A percentile compares a stretch with the other conserved stretches of the same genome.
phyloP scores from a whole-genome alignment of 2,888 invertebrate species.

The Oasisia sp. region DNA sequence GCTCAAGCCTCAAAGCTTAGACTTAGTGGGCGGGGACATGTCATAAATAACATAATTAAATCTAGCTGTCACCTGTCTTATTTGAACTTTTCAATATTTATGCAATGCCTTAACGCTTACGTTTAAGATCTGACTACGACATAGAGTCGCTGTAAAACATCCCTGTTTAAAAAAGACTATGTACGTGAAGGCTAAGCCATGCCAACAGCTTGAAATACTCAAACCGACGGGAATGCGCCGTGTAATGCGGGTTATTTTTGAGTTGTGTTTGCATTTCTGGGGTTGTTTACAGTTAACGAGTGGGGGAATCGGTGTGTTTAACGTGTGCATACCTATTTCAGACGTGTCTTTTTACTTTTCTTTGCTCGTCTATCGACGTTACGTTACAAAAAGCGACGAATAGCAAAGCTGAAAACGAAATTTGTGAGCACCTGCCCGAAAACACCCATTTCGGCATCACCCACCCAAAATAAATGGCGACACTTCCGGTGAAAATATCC shows the following conservation, averaged over 20 bases:
- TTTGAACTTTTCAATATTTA: not conserved
- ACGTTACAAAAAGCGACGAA: not conserved
- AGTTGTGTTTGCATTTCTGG: not conserved
- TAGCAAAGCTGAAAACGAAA: slow-evolving; percentile 17
- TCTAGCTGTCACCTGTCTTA: not conserved
- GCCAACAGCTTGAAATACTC: not conserved
- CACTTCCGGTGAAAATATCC: not conserved
- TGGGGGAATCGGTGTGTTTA: not conserved
- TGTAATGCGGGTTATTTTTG: not conserved
- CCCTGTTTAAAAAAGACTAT: not conserved
- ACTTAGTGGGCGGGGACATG: not conserved
- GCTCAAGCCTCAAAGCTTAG: too few species aligned
- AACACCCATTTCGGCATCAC: slow-evolving; percentile 13
- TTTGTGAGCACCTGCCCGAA: not conserved
- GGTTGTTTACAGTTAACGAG: not conserved
- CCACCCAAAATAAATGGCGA: slow-evolving; percentile 13
- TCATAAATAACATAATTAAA: too few species aligned
- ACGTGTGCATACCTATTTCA: not conserved
- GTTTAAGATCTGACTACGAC: not conserved
- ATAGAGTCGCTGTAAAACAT: not conserved
- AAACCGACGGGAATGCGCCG: not conserved
- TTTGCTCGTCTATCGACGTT: not conserved
- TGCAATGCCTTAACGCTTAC: not conserved
- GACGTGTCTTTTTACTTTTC: slow-evolving; percentile 13
- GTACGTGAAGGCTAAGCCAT: not conserved